phyloP scores from a whole-genome alignment of 2,113 vertebrate species.

The Oryzias woworae region DNA sequence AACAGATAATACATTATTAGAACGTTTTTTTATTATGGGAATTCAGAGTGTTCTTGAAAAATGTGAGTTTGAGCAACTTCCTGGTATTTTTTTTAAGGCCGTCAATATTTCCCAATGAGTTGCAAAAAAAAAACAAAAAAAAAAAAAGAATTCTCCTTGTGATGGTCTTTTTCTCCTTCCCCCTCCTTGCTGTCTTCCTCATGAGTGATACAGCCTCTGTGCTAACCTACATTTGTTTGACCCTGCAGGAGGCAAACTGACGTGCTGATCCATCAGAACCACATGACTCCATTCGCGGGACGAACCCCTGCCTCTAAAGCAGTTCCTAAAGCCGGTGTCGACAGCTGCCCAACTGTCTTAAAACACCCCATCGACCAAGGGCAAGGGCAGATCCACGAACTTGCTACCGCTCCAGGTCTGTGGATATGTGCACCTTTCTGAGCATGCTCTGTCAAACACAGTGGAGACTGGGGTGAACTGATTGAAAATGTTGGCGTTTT shows the following conservation, averaged over 20 bases:
- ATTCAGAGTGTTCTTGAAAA: no score
- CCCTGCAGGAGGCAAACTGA: slow-evolving; percentile 69
- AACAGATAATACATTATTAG: no score
- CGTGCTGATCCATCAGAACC: slow-evolving; percentile 76
- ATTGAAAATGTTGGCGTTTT: slow-evolving; percentile 46
- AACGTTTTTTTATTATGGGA: no score
- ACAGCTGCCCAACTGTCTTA: slow-evolving; percentile 72
- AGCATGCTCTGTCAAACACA: slow-evolving; percentile 46
- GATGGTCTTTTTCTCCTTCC: slow-evolving; percentile 12
- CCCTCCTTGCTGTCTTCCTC: slow-evolving; percentile 42
- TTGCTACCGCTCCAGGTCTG: slow-evolving; percentile 23
- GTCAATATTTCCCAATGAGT: not conserved
- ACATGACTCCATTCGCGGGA: slow-evolving; percentile 67
- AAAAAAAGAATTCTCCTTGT: slow-evolving; percentile 17
- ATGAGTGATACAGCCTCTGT: slow-evolving; percentile 59
- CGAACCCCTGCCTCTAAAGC: slow-evolving; percentile 69
- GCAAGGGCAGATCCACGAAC: slow-evolving; percentile 66
- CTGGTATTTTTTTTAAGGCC: no score
- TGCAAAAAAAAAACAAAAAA: slow-evolving; percentile 3
- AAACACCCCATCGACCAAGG: slow-evolving; percentile 67
- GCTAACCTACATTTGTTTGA: slow-evolving; percentile 72
- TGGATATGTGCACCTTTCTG: slow-evolving; percentile 27
- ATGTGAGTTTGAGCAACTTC: no score
- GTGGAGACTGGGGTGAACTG: slow-evolving; percentile 36
- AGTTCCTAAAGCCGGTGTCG: slow-evolving; percentile 69